These are phyloP conservation scores for Odocoileus virginianus DNA, from an alignment of 2,113 vertebrate species.

Conservation along the genomic window DNA sequence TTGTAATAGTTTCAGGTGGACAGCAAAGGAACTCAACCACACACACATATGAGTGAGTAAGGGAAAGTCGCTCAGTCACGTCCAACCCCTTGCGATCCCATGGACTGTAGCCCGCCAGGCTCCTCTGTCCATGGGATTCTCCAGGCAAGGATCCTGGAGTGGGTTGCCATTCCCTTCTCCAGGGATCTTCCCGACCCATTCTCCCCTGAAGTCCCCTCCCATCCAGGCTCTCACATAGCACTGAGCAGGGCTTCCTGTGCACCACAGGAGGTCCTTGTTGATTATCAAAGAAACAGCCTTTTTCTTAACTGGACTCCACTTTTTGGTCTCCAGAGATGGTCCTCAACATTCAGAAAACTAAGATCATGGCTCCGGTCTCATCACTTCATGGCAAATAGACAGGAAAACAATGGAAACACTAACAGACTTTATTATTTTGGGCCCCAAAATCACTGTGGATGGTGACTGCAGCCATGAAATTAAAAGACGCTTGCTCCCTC, in stretches of 20 bases:
- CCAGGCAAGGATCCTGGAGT: neutral
- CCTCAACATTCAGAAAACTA: neutral
- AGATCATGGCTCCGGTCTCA: neutral
- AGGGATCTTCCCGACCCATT: neutral
- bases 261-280: neutral
- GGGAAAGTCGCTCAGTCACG: neutral
- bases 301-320: neutral
- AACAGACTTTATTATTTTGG: neutral
- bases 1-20: neutral
- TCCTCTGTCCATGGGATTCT: neutral
- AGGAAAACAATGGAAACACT: neutral
- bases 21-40: neutral
- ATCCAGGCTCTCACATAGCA: neutral
- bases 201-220: neutral
- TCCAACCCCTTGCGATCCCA: fast-evolving
- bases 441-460: neutral
- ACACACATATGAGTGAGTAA: neutral
- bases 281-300: neutral
- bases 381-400: neutral
- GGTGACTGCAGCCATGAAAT: neutral
- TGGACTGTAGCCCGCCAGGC: neutral
- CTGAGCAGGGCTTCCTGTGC: neutral
- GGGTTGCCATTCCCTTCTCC: neutral
- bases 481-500: neutral
- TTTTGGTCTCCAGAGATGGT: neutral